These are phyloP conservation scores for Umimayanthus chanpuru DNA, from an alignment of 92 coral and sea anemone genomes.

Conservation along the genomic window DNA sequence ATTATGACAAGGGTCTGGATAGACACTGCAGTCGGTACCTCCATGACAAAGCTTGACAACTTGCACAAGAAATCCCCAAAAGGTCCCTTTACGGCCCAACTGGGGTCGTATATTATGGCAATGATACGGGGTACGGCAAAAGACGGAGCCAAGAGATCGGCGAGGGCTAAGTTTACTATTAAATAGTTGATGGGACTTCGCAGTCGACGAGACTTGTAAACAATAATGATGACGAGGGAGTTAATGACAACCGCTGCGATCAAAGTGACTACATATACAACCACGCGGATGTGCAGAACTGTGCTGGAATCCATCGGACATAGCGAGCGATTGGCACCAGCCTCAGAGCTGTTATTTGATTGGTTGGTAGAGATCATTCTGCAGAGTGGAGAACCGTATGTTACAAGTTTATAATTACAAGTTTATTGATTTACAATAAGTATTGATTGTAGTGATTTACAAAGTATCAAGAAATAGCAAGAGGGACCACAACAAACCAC, in stretches of 20 bases:
- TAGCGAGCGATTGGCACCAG: no score
- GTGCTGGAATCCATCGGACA: no score
- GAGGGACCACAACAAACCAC: no score
- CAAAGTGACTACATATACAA: not conserved
- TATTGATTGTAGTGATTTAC: no score
- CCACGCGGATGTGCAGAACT: not conserved
- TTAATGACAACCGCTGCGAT: constrained; percentile 3
- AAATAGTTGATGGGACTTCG: not conserved
- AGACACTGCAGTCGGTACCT: not conserved
- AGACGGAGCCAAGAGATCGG: constrained; percentile 12
- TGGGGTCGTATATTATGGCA: not conserved
- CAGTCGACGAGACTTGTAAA: not conserved
- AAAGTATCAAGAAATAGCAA: no score
- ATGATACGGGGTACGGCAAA: constrained; percentile 21
- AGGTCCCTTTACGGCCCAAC: constrained; percentile 19
- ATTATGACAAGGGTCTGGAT: not conserved
- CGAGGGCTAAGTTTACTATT: constrained; percentile 4
- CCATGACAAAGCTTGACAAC: no score
- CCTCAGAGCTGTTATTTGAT: no score
- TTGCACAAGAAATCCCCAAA: not conserved
- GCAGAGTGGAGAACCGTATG: no score
- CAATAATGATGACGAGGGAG: not conserved
- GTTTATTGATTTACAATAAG: no score
- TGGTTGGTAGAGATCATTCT: no score
- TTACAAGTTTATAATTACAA: no score